Conservation (phyloP, 2,888 invertebrate species). For the Pristionchus arcanus region DNA sequence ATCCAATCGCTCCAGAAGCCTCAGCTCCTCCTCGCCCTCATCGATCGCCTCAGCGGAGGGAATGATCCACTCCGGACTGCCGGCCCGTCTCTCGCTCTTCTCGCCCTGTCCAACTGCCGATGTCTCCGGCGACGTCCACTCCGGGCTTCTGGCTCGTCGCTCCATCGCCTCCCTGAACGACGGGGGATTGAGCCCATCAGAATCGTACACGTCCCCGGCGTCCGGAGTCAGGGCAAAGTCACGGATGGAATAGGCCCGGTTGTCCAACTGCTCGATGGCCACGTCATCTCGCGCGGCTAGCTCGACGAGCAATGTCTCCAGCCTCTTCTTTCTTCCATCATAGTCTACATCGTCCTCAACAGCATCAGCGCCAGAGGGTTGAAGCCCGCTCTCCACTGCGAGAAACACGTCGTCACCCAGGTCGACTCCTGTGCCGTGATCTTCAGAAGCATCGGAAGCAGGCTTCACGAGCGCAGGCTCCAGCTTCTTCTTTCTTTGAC, state of each 20-base stretch:
- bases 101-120: too few relatives aligned
- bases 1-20: not conserved
- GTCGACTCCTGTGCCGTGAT: not conserved
- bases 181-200: not conserved
- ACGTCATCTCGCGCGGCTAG: not conserved
- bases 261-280: not conserved
- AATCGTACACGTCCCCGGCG: constrained; percentile 17
- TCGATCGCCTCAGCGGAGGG: not conserved
- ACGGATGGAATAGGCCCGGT: not conserved
- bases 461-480: not conserved
- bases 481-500: not conserved
- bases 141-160: not conserved
- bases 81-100: too few relatives aligned
- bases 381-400: too few relatives aligned
- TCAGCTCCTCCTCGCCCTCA: not conserved
- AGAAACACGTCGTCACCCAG: not conserved
- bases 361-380: not conserved
- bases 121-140: not conserved
- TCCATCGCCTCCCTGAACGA: not conserved
- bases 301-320: not conserved
- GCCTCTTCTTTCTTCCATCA: too few relatives aligned
- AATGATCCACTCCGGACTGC: not conserved
- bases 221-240: constrained; percentile 38
- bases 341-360: not conserved
- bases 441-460: too few relatives aligned